Evolutionary conservation across 2,113 vertebrate species (phyloP).

Genomic region (Callaeas wilsoni): DNA sequence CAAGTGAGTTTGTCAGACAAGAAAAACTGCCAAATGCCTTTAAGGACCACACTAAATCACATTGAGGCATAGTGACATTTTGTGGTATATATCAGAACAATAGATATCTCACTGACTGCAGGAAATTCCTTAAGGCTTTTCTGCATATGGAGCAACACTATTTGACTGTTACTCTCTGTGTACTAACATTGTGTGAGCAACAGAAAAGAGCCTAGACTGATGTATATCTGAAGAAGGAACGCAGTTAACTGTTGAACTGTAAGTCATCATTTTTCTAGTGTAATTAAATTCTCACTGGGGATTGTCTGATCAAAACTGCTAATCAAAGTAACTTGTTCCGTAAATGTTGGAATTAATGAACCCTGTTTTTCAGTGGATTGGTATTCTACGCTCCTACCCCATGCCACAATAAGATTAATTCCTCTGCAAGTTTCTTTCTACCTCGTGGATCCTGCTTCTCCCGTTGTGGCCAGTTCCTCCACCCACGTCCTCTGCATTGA

Average conservation of each 20-base stretch:
- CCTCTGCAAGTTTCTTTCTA: neutral
- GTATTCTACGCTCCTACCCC: fast-evolving
- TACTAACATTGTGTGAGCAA: neutral
- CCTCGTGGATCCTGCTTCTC: neutral
- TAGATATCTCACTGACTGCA: neutral
- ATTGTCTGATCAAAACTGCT: neutral
- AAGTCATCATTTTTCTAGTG: neutral
- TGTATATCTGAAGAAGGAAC: neutral
- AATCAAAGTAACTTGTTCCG: neutral
- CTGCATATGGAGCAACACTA: neutral
- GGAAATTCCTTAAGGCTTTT: neutral
- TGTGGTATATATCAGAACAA: neutral
- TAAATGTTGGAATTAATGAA: neutral
- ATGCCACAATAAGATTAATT: neutral
- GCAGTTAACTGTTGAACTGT: neutral
- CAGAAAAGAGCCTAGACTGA: neutral
- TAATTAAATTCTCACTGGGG: neutral
- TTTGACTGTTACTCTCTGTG: neutral
- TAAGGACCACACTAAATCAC: neutral
- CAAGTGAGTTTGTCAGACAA: neutral
- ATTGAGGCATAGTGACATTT: neutral
- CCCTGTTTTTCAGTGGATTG: neutral
- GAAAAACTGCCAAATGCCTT: neutral
- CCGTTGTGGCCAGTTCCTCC: fast-evolving
- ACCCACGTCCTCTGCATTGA: fast-evolving